These are phyloP conservation scores for Andrena hattorfiana DNA, from an alignment of 2,888 invertebrate genomes.

Conservation along the genomic window DNA sequence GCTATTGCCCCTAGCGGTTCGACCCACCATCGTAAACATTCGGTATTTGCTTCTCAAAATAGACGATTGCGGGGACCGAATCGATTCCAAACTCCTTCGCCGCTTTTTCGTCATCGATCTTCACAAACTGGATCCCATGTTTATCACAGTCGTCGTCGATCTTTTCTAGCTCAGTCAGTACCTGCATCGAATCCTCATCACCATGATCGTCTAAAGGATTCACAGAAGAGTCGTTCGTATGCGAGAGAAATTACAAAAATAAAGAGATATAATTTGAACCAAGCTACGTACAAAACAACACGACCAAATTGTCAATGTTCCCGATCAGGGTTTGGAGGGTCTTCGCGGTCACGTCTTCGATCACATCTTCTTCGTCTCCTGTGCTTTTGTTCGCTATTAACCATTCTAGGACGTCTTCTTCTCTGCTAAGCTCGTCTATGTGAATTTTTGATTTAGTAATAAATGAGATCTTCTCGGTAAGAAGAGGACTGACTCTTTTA, in stretches of 20 bases:
- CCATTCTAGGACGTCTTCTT: conserved; percentile 97
- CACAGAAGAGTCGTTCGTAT: background rate
- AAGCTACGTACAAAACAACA: conserved; percentile 93
- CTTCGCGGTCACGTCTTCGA: conserved; percentile 97
- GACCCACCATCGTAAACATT: conserved; percentile 93
- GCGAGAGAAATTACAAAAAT: background rate
- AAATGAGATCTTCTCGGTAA: background rate
- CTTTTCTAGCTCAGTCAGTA: conserved; percentile 94
- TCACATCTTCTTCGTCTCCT: conserved; percentile 96
- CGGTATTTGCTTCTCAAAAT: conserved; percentile 97
- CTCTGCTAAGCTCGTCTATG: conserved; percentile 93
- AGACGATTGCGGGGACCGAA: conserved; percentile 92
- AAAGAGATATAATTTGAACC: background rate
- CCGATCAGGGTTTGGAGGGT: conserved; percentile 94
- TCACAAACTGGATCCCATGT: conserved; percentile 96
- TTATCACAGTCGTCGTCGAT: conserved; percentile 97
- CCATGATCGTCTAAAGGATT: conserved; percentile 92
- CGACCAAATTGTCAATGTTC: conserved; percentile 96
- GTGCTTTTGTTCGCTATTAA: conserved; percentile 96
- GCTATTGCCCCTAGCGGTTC: conserved; percentile 69
- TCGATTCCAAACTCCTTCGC: conserved; percentile 95
- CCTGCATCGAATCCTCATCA: conserved; percentile 94
- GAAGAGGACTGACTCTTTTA: no score
- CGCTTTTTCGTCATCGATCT: conserved; percentile 95
- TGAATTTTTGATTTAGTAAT: conserved; percentile 4